Percentiles rank a stretch among this genome's conserved stretches.
Conservation (phyloP, 2,797 vertebrate genomes). For the Alfaro cultratus region DNA sequence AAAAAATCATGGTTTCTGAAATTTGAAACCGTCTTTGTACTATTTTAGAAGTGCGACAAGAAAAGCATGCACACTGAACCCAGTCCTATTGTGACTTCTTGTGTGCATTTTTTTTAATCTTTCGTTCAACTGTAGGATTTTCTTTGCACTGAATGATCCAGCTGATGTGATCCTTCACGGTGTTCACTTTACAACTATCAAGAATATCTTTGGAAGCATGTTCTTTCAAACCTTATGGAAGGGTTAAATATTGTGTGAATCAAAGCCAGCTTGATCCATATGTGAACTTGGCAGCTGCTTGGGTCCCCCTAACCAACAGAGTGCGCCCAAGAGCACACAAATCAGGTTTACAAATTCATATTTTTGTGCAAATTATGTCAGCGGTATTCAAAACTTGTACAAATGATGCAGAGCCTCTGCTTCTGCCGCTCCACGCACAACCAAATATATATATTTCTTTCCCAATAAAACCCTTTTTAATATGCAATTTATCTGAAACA, state of each 20-base stretch:
- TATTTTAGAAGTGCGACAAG: slow-evolving; percentile 65
- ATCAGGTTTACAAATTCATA: neutral
- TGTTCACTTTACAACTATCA: neutral
- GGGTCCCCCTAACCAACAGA: neutral
- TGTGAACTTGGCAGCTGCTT: neutral
- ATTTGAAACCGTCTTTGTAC: slow-evolving; percentile 79
- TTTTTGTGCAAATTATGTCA: neutral
- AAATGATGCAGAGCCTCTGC: neutral
- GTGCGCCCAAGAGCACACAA: neutral
- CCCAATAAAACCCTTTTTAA: neutral
- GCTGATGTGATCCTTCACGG: slow-evolving; percentile 3
- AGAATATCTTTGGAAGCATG: slow-evolving; percentile 20
- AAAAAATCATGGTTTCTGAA: slow-evolving; percentile 77
- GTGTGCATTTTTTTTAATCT: slow-evolving; percentile 9
- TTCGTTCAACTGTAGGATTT: slow-evolving; percentile 22
- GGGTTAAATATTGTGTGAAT: neutral
- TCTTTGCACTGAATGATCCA: slow-evolving; percentile 16
- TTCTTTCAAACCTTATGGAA: neutral
- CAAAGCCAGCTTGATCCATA: neutral
- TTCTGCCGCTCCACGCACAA: neutral
- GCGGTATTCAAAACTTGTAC: neutral
- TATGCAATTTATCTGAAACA: neutral
- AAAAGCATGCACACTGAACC: slow-evolving; percentile 46
- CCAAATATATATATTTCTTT: neutral
- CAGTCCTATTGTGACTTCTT: slow-evolving; percentile 27